Evolutionary conservation across 2,797 vertebrate species (phyloP).

Genomic region (Syndactyla subalaris): DNA sequence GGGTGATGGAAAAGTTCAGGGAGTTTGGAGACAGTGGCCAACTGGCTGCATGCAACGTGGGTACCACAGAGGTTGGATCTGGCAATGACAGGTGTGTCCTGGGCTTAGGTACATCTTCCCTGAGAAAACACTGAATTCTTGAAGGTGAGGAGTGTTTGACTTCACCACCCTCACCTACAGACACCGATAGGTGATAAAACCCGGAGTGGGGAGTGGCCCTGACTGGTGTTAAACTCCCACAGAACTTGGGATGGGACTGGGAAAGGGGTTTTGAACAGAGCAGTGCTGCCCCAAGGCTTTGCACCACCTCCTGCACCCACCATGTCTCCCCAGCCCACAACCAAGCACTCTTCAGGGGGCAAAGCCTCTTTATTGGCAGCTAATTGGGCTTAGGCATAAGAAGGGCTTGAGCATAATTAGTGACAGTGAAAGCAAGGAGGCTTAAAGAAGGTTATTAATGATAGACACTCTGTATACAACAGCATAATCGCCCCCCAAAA

Average conservation of each 20-base stretch:
- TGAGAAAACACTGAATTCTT: neutral
- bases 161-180: neutral
- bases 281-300: neutral
- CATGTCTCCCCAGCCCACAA: neutral
- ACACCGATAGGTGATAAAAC: neutral
- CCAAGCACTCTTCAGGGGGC: neutral
- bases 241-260: neutral
- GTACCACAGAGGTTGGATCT: neutral
- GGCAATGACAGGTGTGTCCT: neutral
- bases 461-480: conserved; percentile 46
- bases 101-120: neutral
- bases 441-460: conserved; percentile 63
- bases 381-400: neutral
- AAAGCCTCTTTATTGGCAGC: neutral
- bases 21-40: neutral
- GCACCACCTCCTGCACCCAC: neutral
- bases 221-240: neutral
- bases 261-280: neutral
- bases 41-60: neutral
- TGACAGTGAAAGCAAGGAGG: neutral
- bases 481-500: conserved; percentile 1
- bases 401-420: conserved; percentile 4
- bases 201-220: rapidly evolving
- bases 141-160: rapidly evolving
- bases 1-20: neutral